Evolutionary conservation across 2,113 vertebrate genomes (phyloP).

Genomic region (Austrofundulus limnaeus): DNA sequence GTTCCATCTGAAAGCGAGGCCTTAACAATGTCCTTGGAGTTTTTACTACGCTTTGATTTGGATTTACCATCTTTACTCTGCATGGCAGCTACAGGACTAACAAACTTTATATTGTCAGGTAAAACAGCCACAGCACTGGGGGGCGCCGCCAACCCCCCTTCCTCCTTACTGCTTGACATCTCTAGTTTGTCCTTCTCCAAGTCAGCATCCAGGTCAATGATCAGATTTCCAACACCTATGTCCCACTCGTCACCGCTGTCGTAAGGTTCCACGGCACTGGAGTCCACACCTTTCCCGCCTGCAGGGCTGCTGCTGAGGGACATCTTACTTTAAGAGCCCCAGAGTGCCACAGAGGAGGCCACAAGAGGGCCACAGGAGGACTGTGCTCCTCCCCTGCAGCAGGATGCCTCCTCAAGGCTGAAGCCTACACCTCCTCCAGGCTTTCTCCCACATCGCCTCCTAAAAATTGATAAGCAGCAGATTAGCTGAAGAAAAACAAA

Average conservation of each 20-base stretch:
- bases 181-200: slow-evolving; percentile 99
- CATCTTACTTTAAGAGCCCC: slow-evolving; percentile 99
- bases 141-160: slow-evolving; percentile 86
- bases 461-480: slow-evolving; percentile 11
- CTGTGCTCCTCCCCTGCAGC: too few relatives aligned
- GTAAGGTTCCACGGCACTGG: slow-evolving; percentile 99
- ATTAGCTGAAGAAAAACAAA: slow-evolving; percentile 5
- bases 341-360: slow-evolving; percentile 79
- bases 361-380: slow-evolving; percentile 69
- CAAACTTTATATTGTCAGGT: slow-evolving; percentile 98
- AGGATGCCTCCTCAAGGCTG: slow-evolving; percentile 72
- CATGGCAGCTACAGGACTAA: slow-evolving; percentile 93
- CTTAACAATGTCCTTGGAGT: slow-evolving; percentile 94
- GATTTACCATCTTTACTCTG: slow-evolving; percentile 99
- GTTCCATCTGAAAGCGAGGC: slow-evolving; percentile 83
- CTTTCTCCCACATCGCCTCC: slow-evolving; percentile 63
- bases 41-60: slow-evolving; percentile 98
- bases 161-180: slow-evolving; percentile 98
- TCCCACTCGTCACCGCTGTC: slow-evolving; percentile 99
- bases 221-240: slow-evolving; percentile 99
- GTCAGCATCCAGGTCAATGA: slow-evolving; percentile 99
- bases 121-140: slow-evolving; percentile 94
- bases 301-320: slow-evolving; percentile 99
- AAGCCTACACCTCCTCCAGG: slow-evolving; percentile 50
- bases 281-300: slow-evolving; percentile 99